Conservation (phyloP, 2,113 vertebrate genomes). For the Leucoraja erinaceus region DNA sequence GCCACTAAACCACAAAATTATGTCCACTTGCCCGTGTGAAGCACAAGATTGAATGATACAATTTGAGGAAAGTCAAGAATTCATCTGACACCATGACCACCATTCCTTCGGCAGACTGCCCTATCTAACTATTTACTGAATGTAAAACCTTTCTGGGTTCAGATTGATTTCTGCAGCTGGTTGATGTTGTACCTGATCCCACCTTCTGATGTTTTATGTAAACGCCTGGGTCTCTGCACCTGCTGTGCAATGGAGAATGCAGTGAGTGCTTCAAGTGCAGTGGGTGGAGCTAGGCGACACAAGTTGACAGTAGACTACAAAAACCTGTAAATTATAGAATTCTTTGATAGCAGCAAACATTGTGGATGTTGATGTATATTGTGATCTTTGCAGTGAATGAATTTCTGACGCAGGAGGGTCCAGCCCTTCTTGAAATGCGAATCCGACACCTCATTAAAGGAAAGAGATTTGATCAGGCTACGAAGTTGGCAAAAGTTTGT, state of each 20-base stretch:
- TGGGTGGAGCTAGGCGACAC: not conserved
- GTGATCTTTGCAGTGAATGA: conserved; percentile 66
- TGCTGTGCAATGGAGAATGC: no score
- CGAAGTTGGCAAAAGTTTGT: conserved; percentile 79
- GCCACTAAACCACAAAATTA: not conserved
- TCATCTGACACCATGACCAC: not conserved
- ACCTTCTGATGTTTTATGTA: not conserved
- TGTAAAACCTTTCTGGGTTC: no score
- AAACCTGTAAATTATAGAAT: conserved; percentile 2
- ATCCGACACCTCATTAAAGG: conserved; percentile 90
- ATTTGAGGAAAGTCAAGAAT: not conserved
- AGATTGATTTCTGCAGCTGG: no score
- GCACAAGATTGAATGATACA: not conserved
- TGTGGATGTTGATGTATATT: conserved; percentile 50
- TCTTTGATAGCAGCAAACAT: not conserved
- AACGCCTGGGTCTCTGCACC: not conserved
- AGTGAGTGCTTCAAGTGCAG: not conserved
- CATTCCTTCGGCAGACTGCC: not conserved
- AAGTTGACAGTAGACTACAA: no score
- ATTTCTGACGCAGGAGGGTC: conserved; percentile 79
- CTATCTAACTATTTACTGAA: no score
- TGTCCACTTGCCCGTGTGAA: not conserved
- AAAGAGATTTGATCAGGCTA: conserved; percentile 68
- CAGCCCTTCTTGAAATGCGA: conserved; percentile 81
- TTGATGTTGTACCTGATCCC: not conserved